phyloP scores from a whole-genome alignment of 2,888 invertebrate genomes.

The Parnassius smintheus region DNA sequence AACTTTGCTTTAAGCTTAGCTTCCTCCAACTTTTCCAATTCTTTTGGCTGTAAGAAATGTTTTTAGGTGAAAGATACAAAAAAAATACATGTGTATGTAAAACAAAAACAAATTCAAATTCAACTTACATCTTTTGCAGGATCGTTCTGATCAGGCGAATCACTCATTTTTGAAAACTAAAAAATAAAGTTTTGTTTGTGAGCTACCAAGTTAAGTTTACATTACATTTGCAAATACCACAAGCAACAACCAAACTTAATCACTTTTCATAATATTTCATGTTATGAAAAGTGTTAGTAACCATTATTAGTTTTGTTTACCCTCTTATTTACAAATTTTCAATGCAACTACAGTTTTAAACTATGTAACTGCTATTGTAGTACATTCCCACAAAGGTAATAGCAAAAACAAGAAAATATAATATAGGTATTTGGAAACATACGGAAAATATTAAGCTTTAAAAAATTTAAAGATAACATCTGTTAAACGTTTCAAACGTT shows the following conservation, averaged over 20 bases:
- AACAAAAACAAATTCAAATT: neutral
- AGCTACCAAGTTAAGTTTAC: too few relatives aligned
- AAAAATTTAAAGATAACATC: conserved; percentile 3
- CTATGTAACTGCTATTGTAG: neutral
- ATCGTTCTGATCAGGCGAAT: conserved; percentile 67
- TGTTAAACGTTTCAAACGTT: conserved; percentile 1
- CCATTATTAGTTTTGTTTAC: conserved; percentile 12
- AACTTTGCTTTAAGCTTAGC: conserved; percentile 96
- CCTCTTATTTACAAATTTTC: neutral
- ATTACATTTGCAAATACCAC: too few relatives aligned
- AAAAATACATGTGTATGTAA: neutral
- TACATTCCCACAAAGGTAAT: neutral
- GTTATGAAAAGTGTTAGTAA: too few relatives aligned
- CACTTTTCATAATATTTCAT: too few relatives aligned
- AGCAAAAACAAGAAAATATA: neutral
- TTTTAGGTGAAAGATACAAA: neutral
- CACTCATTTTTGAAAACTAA: conserved; percentile 55
- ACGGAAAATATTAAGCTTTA: conserved; percentile 1
- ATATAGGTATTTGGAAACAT: neutral
- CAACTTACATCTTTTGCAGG: conserved; percentile 70
- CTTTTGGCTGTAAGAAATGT: conserved; percentile 77
- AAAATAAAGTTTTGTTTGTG: neutral
- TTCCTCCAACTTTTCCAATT: conserved; percentile 94
- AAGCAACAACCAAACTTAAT: too few relatives aligned
- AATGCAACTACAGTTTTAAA: neutral